These are phyloP conservation scores for Hiodon tergisus DNA, from an alignment of 2,113 vertebrate species.

Conservation along the genomic window DNA sequence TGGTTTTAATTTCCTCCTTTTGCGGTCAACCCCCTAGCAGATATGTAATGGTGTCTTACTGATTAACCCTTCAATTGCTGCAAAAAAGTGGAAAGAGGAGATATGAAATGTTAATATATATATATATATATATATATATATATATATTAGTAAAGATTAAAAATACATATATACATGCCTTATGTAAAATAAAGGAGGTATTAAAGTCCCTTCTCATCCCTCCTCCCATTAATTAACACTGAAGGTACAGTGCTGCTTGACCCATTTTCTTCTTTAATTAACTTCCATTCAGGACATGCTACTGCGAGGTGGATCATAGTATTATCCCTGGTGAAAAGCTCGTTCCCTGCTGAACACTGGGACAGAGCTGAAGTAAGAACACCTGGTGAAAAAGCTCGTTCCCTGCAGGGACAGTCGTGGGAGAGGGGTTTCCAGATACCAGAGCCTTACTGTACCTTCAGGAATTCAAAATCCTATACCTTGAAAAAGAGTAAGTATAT, in stretches of 20 bases:
- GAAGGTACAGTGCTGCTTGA: too few relatives aligned
- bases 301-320: too few relatives aligned
- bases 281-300: too few relatives aligned
- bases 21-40: conserved; percentile 31
- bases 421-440: too few relatives aligned
- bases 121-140: conserved; percentile 7
- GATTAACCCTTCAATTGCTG: conserved; percentile 50
- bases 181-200: background rate
- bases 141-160: conserved; percentile 6
- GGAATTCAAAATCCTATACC: background rate
- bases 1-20: conserved; percentile 25
- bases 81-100: conserved; percentile 37
- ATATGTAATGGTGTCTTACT: conserved; percentile 41
- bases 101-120: conserved; percentile 33
- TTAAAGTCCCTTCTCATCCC: background rate
- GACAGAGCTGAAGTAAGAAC: too few relatives aligned
- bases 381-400: too few relatives aligned
- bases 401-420: too few relatives aligned
- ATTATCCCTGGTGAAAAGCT: too few relatives aligned
- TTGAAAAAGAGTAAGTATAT: background rate
- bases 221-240: background rate
- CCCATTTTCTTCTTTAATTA: background rate
- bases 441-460: conserved; percentile 21
- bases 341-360: too few relatives aligned
- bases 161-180: background rate